Evolutionary conservation across 2,888 invertebrate species (phyloP), one percentile per base, ranked within the genome.

Genomic region (Drosophila kuntzei): DNA sequence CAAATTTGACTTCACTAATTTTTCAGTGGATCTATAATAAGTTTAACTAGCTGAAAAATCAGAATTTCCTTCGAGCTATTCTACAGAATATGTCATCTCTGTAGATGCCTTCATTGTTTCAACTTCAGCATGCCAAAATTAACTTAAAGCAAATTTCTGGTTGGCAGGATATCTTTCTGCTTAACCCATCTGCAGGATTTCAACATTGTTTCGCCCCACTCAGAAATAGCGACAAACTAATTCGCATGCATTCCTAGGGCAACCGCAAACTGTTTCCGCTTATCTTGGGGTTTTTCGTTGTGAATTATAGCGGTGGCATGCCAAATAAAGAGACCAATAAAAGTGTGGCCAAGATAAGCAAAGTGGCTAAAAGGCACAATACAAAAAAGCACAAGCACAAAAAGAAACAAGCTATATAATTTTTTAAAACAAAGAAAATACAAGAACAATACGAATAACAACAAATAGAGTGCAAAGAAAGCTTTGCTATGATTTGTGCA

Each of bases 261-360:
- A 34, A 76, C 75, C 53, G 51, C 64, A 68, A 76, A 76, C 60
- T 12, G 72, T 68, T 76, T 77, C 14, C 77, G 62, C 79, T 76
- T 78, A 76, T 76, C 79, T 76, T 32, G 20, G 53, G 53, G 57
- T 41, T 63, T 63, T 70, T 59, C 53, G 66, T 68, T 68, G 74
- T 84, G 75, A 83, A 82, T 74, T 83, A 83, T 87, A 67, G 88
- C 72, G 59, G 59, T 67, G 76, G 70, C 67, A 53, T 64, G 82
- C 82, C 82, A 82, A 87, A 87, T 89, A 78, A 82, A 79, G 80
- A 39, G 79, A 59, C 82, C 86, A 87, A 83, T 88, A 88, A 78
- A 85, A 83, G 71, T 88, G 79, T 72, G 83, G 80, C 79, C 73
- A 67, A 73, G 83, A 88, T 88, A 86, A 89, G 80, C 73, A 74